These are phyloP conservation scores for Epiblema foenella DNA, from an alignment of 2,888 invertebrate genomes.

Conservation along the genomic window DNA sequence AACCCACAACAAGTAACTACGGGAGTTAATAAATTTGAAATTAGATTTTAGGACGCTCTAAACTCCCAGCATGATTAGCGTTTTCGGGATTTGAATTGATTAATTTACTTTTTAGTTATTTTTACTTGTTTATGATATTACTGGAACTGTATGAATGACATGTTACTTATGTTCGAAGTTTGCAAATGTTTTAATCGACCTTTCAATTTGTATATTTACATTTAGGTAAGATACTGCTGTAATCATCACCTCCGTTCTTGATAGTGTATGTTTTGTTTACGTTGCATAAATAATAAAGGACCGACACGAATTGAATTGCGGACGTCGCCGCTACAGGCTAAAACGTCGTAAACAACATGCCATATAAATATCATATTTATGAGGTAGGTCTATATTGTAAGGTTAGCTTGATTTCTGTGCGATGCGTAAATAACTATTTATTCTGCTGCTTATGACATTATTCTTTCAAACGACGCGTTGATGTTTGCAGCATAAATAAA, in stretches of 20 bases:
- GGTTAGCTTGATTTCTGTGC: background rate
- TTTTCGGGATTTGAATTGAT: slow-evolving; percentile 14
- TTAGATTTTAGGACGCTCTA: slow-evolving; percentile 31
- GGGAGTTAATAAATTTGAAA: slow-evolving; percentile 39
- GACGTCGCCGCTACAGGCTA: background rate
- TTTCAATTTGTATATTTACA: slow-evolving; percentile 43
- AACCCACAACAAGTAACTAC: slow-evolving; percentile 13
- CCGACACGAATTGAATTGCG: slow-evolving; percentile 14
- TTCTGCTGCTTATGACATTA: slow-evolving; percentile 7
- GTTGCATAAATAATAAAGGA: slow-evolving; percentile 38
- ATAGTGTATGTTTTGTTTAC: slow-evolving; percentile 46
- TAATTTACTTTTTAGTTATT: slow-evolving; percentile 5
- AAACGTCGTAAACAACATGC: slow-evolving; percentile 13
- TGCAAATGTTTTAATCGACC: slow-evolving; percentile 17
- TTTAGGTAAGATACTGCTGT: slow-evolving; percentile 33
- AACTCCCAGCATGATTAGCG: slow-evolving; percentile 22
- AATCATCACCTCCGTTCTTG: slow-evolving; percentile 49
- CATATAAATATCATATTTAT: background rate
- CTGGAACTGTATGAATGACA: no score
- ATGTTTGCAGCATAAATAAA: slow-evolving; percentile 29
- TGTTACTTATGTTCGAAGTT: no score
- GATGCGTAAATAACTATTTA: background rate
- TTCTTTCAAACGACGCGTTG: background rate
- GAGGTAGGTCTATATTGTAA: background rate
- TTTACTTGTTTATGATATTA: no score